Evolutionary conservation across 2,797 vertebrate species (phyloP).

Genomic region (Sus cebifrons): DNA sequence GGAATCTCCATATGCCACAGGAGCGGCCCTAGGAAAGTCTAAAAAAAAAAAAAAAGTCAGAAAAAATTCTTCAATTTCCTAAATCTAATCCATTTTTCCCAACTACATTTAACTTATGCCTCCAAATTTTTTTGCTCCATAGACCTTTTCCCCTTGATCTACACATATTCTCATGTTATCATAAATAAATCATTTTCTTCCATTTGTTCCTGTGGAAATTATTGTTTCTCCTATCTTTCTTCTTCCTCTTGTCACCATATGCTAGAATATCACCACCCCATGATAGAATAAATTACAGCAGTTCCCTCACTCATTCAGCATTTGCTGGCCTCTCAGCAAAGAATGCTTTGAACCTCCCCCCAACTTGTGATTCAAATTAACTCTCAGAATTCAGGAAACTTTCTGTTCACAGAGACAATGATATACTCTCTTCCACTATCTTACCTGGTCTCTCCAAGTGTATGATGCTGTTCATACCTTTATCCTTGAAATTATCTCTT

Average conservation of each 20-base stretch:
- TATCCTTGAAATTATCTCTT: not conserved
- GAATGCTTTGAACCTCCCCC: not conserved
- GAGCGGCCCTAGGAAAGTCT: too few species aligned
- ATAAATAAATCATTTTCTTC: conserved; percentile 18
- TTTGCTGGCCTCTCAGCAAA: not conserved
- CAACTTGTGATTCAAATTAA: not conserved
- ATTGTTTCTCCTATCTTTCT: not conserved
- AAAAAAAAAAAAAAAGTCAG: too few species aligned
- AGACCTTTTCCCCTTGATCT: not conserved
- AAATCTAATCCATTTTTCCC: not conserved
- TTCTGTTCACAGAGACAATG: not conserved
- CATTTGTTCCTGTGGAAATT: not conserved
- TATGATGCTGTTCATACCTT: not conserved
- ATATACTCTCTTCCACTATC: not conserved
- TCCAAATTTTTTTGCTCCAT: not conserved
- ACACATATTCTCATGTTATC: not conserved
- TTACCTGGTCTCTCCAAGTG: not conserved
- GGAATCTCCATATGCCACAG: too few species aligned
- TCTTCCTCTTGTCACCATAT: not conserved
- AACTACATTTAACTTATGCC: not conserved
- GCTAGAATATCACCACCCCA: not conserved
- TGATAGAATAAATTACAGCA: not conserved
- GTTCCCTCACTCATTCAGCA: not conserved
- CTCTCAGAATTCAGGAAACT: not conserved
- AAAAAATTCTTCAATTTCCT: not conserved